Percentiles rank a stretch among this genome's conserved stretches.
Evolutionary conservation across 1,140 invertebrate species (phyloP).

Genomic region (Apis dorsata): DNA sequence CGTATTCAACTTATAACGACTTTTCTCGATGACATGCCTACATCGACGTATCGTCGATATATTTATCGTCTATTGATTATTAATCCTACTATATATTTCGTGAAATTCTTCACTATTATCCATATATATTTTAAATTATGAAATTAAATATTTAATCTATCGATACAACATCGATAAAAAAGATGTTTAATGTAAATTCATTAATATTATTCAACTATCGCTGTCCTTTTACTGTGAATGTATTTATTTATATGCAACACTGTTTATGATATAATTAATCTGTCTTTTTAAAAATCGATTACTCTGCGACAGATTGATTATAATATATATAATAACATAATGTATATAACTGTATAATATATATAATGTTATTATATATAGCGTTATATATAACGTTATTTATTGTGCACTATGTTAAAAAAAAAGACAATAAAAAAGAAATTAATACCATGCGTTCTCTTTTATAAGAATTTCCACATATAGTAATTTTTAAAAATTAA

Average conservation of each 20-base stretch:
- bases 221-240: slow-evolving; percentile 51
- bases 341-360: neutral
- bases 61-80: slow-evolving; percentile 30
- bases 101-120: slow-evolving; percentile 40
- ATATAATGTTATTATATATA: neutral
- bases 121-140: neutral
- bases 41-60: slow-evolving; percentile 7
- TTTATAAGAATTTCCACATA: neutral
- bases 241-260: slow-evolving; percentile 53
- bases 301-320: slow-evolving; percentile 44
- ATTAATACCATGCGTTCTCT: slow-evolving; percentile 40
- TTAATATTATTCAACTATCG: slow-evolving; percentile 48
- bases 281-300: slow-evolving; percentile 61
- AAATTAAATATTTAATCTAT: neutral
- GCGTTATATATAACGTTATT: slow-evolving; percentile 48
- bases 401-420: slow-evolving; percentile 67
- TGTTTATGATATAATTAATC: slow-evolving; percentile 42
- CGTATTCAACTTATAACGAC: slow-evolving; percentile 19
- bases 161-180: slow-evolving; percentile 13
- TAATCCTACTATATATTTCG: slow-evolving; percentile 13
- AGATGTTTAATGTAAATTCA: slow-evolving; percentile 45
- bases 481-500: too few species aligned
- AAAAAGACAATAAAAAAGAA: slow-evolving; percentile 69
- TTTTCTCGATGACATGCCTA: slow-evolving; percentile 33
- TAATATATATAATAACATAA: neutral